Evolutionary conservation across 2,113 vertebrate genomes (phyloP).

Genomic region (Gracilinanus agilis): DNA sequence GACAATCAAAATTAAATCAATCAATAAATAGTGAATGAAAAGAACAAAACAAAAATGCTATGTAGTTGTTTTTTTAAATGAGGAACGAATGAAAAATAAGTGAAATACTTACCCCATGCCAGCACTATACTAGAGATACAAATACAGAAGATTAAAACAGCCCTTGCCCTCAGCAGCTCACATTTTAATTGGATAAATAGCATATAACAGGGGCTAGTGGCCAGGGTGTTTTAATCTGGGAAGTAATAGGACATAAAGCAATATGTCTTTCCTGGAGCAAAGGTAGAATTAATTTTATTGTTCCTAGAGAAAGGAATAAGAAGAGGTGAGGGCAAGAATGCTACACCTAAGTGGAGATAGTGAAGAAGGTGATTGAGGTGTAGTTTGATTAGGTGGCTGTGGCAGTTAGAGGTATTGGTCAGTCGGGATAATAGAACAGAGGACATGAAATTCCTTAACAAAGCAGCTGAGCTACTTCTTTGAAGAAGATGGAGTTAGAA

Average conservation of each 20-base stretch:
- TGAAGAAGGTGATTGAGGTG: background rate
- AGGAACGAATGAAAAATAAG: background rate
- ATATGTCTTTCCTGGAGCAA: background rate
- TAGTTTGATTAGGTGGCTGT: background rate
- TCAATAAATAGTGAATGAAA: slow-evolving; percentile 32
- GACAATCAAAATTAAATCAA: slow-evolving; percentile 20
- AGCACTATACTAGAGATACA: background rate
- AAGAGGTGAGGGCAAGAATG: background rate
- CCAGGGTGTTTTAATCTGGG: background rate
- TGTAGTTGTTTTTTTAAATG: slow-evolving; percentile 51
- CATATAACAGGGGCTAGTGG: background rate
- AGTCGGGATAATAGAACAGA: background rate
- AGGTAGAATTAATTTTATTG: background rate
- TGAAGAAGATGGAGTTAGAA: background rate
- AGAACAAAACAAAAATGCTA: slow-evolving; percentile 52
- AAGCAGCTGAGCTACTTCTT: background rate
- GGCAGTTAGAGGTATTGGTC: background rate
- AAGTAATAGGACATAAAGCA: background rate
- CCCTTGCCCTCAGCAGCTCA: background rate
- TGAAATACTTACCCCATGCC: background rate
- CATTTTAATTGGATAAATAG: background rate
- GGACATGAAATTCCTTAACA: background rate
- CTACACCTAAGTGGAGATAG: background rate
- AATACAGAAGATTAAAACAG: background rate
- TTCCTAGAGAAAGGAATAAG: background rate